Conservation (phyloP, 1,140 invertebrate species). For the Drosophila quadrilineata region DNA sequence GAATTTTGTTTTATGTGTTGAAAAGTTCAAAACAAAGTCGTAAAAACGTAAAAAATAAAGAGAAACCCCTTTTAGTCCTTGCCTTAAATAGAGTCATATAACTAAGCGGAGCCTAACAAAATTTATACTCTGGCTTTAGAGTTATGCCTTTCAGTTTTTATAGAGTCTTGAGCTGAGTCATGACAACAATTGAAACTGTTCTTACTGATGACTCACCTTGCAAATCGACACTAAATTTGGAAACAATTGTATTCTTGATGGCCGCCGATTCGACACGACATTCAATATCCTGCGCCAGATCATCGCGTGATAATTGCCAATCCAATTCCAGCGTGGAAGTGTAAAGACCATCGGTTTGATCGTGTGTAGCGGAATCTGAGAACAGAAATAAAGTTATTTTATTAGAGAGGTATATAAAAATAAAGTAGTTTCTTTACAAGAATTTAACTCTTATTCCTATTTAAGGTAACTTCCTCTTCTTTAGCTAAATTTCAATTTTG, state of each 20-base stretch:
- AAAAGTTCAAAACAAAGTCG: constrained; percentile 45
- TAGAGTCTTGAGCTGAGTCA: constrained; percentile 17
- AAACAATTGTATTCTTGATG: constrained; percentile 82
- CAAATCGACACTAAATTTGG: constrained; percentile 88
- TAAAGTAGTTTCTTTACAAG: no score
- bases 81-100: constrained; percentile 18
- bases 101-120: constrained; percentile 38
- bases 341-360: constrained; percentile 84
- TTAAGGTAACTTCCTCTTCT: no score
- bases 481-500: no score
- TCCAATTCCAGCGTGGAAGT: constrained; percentile 85
- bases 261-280: constrained; percentile 90
- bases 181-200: neutral
- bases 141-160: constrained; percentile 6
- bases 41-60: constrained; percentile 31
- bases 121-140: constrained; percentile 23
- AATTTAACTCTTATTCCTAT: no score
- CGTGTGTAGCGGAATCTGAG: constrained; percentile 70
- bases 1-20: constrained; percentile 24
- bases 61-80: constrained; percentile 18
- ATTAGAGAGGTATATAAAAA: no score
- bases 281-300: constrained; percentile 88
- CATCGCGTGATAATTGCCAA: constrained; percentile 87
- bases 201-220: constrained; percentile 84
- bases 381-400: neutral